Conservation (phyloP, 2,888 invertebrate genomes). For the Mechanitis messenoides region DNA sequence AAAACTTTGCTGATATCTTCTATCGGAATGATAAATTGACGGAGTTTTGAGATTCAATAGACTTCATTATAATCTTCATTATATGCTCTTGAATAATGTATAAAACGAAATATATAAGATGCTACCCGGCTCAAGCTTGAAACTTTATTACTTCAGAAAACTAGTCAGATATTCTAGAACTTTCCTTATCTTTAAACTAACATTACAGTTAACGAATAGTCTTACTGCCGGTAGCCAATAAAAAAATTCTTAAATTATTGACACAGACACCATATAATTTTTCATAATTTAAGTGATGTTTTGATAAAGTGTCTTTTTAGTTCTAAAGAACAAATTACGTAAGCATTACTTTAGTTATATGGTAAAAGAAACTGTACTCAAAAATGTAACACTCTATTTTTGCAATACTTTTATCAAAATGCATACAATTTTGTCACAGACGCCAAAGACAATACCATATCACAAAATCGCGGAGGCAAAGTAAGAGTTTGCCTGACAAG, state of each 20-base stretch:
- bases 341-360: not conserved
- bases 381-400: slow-evolving; percentile 13
- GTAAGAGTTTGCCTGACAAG: slow-evolving; percentile 65
- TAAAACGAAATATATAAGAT: slow-evolving; percentile 12
- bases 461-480: slow-evolving; percentile 62
- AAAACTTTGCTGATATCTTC: slow-evolving; percentile 54
- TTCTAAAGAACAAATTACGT: no score
- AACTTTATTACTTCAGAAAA: no score
- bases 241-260: no score
- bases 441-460: slow-evolving; percentile 61
- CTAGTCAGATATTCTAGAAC: no score
- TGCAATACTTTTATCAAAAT: slow-evolving; percentile 39
- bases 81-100: slow-evolving; percentile 22
- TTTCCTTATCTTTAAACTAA: no score
- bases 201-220: no score
- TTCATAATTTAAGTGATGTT: no score
- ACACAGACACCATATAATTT: no score
- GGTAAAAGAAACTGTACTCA: not conserved
- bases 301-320: no score
- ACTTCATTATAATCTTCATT: slow-evolving; percentile 30
- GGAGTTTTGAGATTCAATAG: slow-evolving; percentile 59
- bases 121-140: not conserved
- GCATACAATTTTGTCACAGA: slow-evolving; percentile 58
- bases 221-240: no score
- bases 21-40: slow-evolving; percentile 63